These are phyloP conservation scores for Coturnix japonica DNA, from an alignment of 2,113 vertebrate genomes.

Conservation along the genomic window DNA sequence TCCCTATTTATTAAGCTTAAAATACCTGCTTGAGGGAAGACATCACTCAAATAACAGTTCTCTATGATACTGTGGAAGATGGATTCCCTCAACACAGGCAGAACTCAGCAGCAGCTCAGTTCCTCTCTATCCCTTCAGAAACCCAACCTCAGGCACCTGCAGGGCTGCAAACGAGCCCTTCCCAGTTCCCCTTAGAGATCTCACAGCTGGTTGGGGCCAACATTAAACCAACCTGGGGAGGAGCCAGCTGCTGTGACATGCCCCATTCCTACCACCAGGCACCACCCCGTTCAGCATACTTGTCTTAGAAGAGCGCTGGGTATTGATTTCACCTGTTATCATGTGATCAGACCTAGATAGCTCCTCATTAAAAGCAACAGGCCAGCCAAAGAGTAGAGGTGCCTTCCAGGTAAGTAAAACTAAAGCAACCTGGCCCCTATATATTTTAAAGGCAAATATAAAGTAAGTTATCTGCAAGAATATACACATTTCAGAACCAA, in stretches of 20 bases:
- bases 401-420: not conserved
- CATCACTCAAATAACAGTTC: not conserved
- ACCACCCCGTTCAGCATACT: accelerated
- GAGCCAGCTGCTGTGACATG: not conserved
- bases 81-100: accelerated
- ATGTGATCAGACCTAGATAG: not conserved
- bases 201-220: accelerated
- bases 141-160: not conserved
- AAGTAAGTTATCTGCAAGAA: not conserved
- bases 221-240: accelerated
- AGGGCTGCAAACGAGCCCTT: not conserved
- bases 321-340: not conserved
- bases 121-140: not conserved
- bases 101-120: not conserved
- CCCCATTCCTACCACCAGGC: not conserved
- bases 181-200: not conserved
- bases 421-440: not conserved
- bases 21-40: not conserved
- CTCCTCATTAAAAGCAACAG: not conserved
- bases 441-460: not conserved
- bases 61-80: not conserved
- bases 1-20: not conserved
- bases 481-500: not conserved
- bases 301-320: not conserved
- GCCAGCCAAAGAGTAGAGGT: not conserved